These are phyloP conservation scores for Picathartes gymnocephalus DNA, from an alignment of 2,113 vertebrate species.

Conservation along the genomic window DNA sequence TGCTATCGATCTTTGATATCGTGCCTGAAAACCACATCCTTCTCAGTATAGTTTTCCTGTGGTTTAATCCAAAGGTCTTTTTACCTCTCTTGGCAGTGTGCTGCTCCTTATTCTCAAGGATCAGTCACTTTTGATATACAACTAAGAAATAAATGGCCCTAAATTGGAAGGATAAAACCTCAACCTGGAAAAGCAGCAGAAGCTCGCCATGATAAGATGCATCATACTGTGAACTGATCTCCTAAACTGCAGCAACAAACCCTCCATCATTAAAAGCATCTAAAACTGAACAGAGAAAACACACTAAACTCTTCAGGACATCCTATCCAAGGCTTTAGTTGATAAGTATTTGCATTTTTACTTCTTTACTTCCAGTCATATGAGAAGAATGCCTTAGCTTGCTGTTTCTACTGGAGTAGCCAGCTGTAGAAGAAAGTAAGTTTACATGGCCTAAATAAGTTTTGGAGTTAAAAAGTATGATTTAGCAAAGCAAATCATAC, in stretches of 20 bases:
- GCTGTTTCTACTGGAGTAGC: background rate
- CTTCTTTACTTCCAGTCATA: background rate
- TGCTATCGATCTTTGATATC: background rate
- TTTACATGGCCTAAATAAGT: background rate
- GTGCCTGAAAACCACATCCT: background rate
- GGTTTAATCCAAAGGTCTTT: background rate
- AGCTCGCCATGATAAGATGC: background rate
- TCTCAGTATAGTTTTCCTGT: background rate
- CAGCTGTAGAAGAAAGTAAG: background rate
- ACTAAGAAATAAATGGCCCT: background rate
- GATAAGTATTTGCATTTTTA: background rate
- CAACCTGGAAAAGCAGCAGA: background rate
- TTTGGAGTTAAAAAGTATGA: background rate
- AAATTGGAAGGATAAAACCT: background rate
- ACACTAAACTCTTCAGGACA: background rate
- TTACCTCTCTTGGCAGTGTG: background rate
- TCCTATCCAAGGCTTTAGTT: background rate
- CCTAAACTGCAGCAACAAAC: background rate
- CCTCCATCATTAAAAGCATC: background rate
- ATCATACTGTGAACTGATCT: background rate
- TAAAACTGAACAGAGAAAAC: background rate
- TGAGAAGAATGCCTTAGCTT: background rate
- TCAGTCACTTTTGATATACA: background rate
- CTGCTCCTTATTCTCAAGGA: background rate
- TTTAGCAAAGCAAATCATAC: background rate